Conservation (phyloP, 2,888 invertebrate species). For the Hymenopus coronatus region DNA sequence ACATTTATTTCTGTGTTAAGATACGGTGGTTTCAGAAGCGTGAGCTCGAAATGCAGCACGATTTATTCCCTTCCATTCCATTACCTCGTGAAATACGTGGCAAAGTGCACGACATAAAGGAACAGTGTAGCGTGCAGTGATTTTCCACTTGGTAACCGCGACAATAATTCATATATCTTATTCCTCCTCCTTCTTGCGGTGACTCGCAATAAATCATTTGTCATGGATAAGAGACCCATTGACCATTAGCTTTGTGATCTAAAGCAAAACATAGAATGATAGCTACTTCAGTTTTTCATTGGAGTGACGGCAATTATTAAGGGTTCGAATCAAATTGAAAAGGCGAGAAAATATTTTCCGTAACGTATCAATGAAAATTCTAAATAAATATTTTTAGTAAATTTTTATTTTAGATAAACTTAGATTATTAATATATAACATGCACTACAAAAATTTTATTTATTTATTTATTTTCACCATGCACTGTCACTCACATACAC, state of each 20-base stretch:
- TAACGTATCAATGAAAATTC: too few species aligned
- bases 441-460: too few species aligned
- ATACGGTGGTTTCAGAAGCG: not conserved
- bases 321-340: too few species aligned
- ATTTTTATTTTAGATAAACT: too few species aligned
- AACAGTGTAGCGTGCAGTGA: not conserved
- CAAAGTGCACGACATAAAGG: not conserved
- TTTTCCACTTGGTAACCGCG: not conserved
- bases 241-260: not conserved
- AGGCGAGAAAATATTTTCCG: too few species aligned
- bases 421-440: too few species aligned
- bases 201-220: not conserved
- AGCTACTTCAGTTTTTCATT: too few species aligned
- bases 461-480: too few species aligned
- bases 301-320: too few species aligned
- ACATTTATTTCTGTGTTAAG: not conserved
- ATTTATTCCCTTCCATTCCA: not conserved
- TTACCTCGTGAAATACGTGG: not conserved
- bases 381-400: too few species aligned
- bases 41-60: not conserved
- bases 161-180: not conserved
- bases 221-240: not conserved
- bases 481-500: too few species aligned
- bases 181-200: not conserved
- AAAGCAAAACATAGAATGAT: not conserved